Conservation (phyloP, 2,797 vertebrate genomes). For the Acridotheres tristis region DNA sequence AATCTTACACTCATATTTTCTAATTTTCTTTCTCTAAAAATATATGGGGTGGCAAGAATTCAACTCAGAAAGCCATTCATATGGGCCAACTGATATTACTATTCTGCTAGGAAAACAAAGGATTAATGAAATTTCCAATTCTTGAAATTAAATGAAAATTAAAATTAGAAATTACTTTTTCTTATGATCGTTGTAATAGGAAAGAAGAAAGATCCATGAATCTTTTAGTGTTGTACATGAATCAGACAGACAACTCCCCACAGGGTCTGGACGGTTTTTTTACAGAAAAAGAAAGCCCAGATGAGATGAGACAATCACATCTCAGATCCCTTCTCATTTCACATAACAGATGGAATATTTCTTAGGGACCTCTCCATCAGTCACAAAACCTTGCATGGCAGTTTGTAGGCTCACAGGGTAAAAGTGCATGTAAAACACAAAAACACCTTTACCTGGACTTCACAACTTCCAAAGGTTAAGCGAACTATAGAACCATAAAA, state of each 20-base stretch:
- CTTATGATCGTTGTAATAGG: background rate
- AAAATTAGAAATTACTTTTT: background rate
- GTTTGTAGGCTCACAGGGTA: background rate
- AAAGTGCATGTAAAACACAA: background rate
- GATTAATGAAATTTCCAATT: background rate
- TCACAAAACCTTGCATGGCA: background rate
- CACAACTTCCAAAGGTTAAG: background rate
- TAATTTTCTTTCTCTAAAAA: background rate
- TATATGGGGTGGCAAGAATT: background rate
- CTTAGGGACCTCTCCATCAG: background rate
- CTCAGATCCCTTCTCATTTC: background rate
- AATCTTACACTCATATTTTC: background rate
- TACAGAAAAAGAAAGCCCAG: background rate
- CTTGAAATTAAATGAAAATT: background rate
- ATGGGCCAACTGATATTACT: background rate
- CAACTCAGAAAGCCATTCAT: background rate
- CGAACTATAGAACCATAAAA: background rate
- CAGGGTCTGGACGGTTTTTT: background rate
- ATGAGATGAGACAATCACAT: background rate
- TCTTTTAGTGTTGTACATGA: background rate
- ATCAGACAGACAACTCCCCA: background rate
- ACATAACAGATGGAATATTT: background rate
- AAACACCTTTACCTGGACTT: background rate
- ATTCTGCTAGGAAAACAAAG: background rate
- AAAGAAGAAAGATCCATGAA: background rate